Base-by-base conservation (phyloP, 2,797 vertebrate genomes). In the Rhinatrema bivittatum region DNA sequence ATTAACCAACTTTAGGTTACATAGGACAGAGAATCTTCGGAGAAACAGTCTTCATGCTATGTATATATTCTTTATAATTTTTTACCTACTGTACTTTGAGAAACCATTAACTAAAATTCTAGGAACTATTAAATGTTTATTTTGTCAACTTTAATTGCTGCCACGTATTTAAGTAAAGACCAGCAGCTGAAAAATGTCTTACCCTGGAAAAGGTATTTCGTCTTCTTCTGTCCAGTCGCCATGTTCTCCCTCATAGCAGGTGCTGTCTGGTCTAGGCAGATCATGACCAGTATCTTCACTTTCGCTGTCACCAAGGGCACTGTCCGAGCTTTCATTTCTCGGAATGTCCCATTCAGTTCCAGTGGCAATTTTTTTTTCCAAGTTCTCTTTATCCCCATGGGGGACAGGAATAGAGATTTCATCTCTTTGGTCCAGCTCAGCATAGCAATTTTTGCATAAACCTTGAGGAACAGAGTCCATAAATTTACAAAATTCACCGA, bases 281-380 rank as follows among this genome's bases (percentile, higher is more conserved):
- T 91, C 89, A 5, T 88, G 87, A 20, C 78, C 79, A 3, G 84
- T 62, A 15, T 92, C 90, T 72, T 99, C 96, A 8, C 88, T 98
- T 70, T 99, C 96, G 2, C 96, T 99, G 83, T 99, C 96, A n/a
- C 96, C 96, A 44, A 99, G 78, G 5, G 95, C 95, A 33, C 96
- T 99, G 55, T 99, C 96, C 17, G 93, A 97, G 77, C 96, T 99
- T 83, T 97, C 96, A 25, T 98, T 99, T 68, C 96, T 89, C 16
- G 96, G 96, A 75, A 99, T 98, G 78, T 99, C 96, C 91, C 93
- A 97, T 45, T 98, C 96, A 24, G 74, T 81, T 53, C 84, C 66
- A 0, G 79, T 73, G 23, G 60, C 45, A 0, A 36, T 69, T 56
- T 91, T 93, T 66, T 80, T 84, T 60, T 89, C 91, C 67, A 78